Evolutionary conservation across 1,140 invertebrate species (phyloP).

Genomic region (Tenebrio molitor): DNA sequence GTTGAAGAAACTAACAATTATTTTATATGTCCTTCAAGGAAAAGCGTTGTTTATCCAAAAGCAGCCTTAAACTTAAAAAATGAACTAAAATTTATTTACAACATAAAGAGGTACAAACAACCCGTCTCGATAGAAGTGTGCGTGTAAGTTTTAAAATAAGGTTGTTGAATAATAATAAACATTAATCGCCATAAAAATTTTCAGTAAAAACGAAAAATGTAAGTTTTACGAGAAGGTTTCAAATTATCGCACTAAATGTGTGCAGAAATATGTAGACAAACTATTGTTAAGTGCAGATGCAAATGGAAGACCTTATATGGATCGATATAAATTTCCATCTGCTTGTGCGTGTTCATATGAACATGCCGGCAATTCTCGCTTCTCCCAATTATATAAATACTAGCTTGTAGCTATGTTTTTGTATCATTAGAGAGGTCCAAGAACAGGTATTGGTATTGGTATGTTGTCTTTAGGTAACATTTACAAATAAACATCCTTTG

Average conservation of each 20-base stretch:
- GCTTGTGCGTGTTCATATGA: conserved; percentile 70
- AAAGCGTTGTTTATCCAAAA: conserved; percentile 9
- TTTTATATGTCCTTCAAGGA: background rate
- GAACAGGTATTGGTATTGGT: too few relatives aligned
- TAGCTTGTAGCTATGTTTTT: background rate
- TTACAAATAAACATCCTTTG: too few relatives aligned
- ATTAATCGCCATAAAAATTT: too few relatives aligned
- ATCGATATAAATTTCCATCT: conserved; percentile 70
- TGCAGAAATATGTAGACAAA: conserved; percentile 73
- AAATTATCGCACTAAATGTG: conserved; percentile 66
- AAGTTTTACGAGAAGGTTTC: background rate
- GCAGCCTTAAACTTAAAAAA: conserved; percentile 8
- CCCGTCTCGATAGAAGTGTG: conserved; percentile 16
- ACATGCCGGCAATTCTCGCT: conserved; percentile 26
- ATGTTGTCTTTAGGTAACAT: too few relatives aligned
- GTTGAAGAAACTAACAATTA: background rate
- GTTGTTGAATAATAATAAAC: too few relatives aligned
- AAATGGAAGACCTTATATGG: conserved; percentile 65
- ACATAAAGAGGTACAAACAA: conserved; percentile 5
- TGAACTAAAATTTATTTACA: conserved; percentile 22
- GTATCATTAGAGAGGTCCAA: too few relatives aligned
- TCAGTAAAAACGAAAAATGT: background rate
- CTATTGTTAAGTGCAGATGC: conserved; percentile 68
- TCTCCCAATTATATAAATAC: background rate
- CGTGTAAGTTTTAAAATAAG: conserved; percentile 21